A percentile compares a stretch with the other conserved stretches of the same genome.
Conservation (phyloP, 2,113 vertebrate species). For the Eptesicus fuscus region DNA sequence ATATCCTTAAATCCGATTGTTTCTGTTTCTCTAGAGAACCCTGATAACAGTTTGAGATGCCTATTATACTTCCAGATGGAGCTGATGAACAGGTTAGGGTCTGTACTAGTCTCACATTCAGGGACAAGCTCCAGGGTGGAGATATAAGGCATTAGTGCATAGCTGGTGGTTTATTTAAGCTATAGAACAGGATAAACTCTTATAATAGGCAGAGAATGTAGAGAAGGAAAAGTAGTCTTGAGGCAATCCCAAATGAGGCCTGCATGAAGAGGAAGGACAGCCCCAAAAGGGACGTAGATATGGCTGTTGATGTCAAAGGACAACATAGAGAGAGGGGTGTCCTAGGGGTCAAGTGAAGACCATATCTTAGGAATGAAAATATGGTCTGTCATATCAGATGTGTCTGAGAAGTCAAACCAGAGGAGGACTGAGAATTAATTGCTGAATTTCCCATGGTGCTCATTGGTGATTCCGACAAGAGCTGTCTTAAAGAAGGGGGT, state of each 20-base stretch:
- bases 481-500: not conserved
- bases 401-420: no score
- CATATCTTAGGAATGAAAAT: not conserved
- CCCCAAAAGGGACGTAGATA: not conserved
- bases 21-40: not conserved
- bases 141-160: accelerated
- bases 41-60: no score
- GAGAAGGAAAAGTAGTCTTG: not conserved
- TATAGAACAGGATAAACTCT: not conserved
- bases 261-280: not conserved
- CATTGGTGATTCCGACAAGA: not conserved
- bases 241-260: accelerated
- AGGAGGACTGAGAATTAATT: not conserved
- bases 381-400: not conserved
- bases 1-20: not conserved
- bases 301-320: not conserved
- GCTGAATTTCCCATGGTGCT: not conserved
- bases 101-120: not conserved
- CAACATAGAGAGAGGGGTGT: not conserved
- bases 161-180: no score
- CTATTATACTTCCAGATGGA: not conserved
- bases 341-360: not conserved
- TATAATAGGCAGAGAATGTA: not conserved
- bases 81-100: not conserved
- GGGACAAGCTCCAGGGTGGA: not conserved